Evolutionary conservation across 2,113 vertebrate genomes (phyloP).

Genomic region (Gambusia holbrooki): DNA sequence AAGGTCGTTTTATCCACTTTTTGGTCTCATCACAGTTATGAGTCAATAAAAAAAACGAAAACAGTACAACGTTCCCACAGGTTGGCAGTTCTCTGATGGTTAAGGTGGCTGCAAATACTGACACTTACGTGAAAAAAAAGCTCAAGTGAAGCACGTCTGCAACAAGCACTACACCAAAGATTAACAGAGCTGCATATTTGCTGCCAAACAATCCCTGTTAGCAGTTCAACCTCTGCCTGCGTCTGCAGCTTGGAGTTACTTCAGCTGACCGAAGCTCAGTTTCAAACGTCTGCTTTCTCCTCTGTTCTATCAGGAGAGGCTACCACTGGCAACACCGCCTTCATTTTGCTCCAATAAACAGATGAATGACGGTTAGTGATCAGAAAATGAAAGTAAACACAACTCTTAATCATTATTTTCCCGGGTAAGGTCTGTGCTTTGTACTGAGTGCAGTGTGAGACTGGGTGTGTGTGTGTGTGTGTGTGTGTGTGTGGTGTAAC

Average conservation of each 20-base stretch:
- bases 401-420: constrained; percentile 23
- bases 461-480: constrained; percentile 6
- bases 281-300: constrained; percentile 28
- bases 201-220: constrained; percentile 2
- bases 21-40: constrained; percentile 48
- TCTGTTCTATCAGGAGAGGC: constrained; percentile 8
- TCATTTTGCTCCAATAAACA: not conserved
- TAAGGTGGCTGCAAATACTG: constrained; percentile 21
- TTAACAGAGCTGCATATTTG: constrained; percentile 33
- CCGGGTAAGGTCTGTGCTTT: constrained; percentile 21
- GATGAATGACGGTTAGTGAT: not conserved
- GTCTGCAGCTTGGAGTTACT: constrained; percentile 25
- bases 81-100: constrained; percentile 7
- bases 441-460: constrained; percentile 12
- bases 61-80: not conserved
- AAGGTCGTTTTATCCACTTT: constrained; percentile 37
- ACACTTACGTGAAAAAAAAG: constrained; percentile 23
- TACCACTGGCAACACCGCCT: not conserved
- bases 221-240: constrained; percentile 8
- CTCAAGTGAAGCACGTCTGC: not conserved
- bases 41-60: constrained; percentile 32
- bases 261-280: constrained; percentile 23
- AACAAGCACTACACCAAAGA: constrained; percentile 15
- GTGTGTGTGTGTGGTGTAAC: constrained; percentile 27
- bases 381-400: constrained; percentile 18